Evolutionary conservation across 1,140 invertebrate species (phyloP), one percentile per base, ranked within the genome.

Genomic region (Epicauta chinensis): DNA sequence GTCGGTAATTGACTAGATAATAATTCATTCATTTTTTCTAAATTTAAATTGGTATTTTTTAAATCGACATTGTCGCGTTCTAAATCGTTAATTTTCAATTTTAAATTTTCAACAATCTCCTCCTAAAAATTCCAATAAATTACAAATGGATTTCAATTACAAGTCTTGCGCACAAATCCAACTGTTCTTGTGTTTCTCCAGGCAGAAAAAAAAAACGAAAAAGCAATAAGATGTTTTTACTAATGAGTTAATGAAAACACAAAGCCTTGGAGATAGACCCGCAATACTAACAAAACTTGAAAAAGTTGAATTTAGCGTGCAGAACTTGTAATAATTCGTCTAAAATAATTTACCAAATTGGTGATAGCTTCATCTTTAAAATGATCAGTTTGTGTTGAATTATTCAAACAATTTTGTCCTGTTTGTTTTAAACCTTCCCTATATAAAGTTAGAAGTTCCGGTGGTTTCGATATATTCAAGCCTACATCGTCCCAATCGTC

Each of bases 401-500:
- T 54, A 43, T 51, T 67, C 6, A 58, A 56, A 9, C 66, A 69
- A 17, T 74, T 71, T 45, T 72, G 67, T 6, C 71, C 72, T 47
- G 66, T 73, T 23, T 73, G 70, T 52, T 71, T 75, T 53, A 75
- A 70, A 56, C 78, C 84, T 53, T 89, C 87, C 56, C 88, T 76
- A 65, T 91, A 93, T 23, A 93, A 72, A 30, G 82, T 81, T 16
- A 90, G 68, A 7, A 94, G 69, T 65, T 84, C 83, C 7, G 86
- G 79, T 15, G 90, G 91, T 62, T 89, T 83, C 1, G 87, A 77
- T 66, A 89, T 88, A 68, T 93, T 93, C 11, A 93, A 72, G 2
- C 91, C 90, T n/a, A 89, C 85, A 75, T 93, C 89, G 73, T 93
- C 89, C 91, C 91, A 94, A 65, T 92, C 87, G 73, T 93, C 91